Base-by-base conservation (phyloP, 2,113 vertebrate species). In the Chaenocephalus aceratus region DNA sequence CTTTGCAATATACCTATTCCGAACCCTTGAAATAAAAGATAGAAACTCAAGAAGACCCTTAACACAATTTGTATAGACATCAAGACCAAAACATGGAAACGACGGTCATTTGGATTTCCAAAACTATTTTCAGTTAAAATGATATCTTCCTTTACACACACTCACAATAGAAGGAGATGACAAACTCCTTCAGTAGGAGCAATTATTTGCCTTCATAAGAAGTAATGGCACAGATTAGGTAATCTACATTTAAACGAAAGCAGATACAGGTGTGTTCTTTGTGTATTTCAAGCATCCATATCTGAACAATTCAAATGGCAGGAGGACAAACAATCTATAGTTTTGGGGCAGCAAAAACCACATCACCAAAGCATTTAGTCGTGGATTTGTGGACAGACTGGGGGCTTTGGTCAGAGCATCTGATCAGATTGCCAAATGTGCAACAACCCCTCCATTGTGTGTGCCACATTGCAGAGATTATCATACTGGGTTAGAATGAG, bases 21-120 rank as follows among this genome's bases (percentile, higher is more conserved):
- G 5, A 53, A 62, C 62, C 34, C 11, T 13, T 80, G 21, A 80
- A 72, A 15, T 51, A 70, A 48, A 23, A 48, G 11, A 1, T 63
- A 41, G 36, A 41, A 7, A 41, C 36, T 41, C 36, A 41, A 41
- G 36, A 41, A 41, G 10, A 41, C 3, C 30, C 5, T 66, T 21
- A 44, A 12, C 53, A 51, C 69, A n/a, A 34, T 59, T 6, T 5
- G 26, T 59, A 12, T 12, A 13, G 16, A 53, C 26, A 30, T 51
- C 16, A 6, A 52, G 10, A 13, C n/a, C 12, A 34, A 64, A 53
- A 36, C 5, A 30, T 41, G 5, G 5, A 46, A 15, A 62, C 0
- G 6, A 41, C 36, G 36, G 36, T 41, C 36, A 30, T 30, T 30
- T 30, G 30, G 3, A 30, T 30, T 30, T 30, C 30, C 30, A 4